Base-by-base conservation (phyloP, 2,797 vertebrate species). In the Melanotaenia boesemani region DNA sequence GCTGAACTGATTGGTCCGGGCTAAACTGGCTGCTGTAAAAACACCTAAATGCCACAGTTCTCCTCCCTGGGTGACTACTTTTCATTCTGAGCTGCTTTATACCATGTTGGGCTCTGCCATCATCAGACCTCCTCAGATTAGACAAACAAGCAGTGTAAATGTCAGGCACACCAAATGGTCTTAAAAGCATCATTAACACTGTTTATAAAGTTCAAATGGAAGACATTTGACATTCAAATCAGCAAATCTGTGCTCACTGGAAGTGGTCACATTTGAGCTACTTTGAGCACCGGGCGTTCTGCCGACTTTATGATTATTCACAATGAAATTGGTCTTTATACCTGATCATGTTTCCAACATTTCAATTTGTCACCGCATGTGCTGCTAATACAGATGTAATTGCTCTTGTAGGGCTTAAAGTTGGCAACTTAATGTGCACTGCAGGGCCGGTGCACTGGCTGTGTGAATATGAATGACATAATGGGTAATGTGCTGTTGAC, bases 401-500 rank as follows among this genome's bases (percentile, higher is more conserved):
- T 59, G 58, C 36, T 76, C 30, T 32, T 74, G 79, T 20, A 24
- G 50, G 36, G 64, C 30, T 59, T 54, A 9, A 37, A 18, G 75
- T 57, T 6, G 57, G 34, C 72, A 37, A 32, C 52, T 26, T 59
- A 48, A 50, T 69, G 39, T 65, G 30, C 72, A 16, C 56, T 4
- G 52, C 22, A 10, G 61, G 18, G 61, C 18, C 4, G 2, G 56
- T 57, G 70, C 67, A n/a, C 56, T 2, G 60, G 11, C 71, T 28
- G 71, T 48, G 66, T 46, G 61, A 67, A 46, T 76, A 24, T 83
- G 77, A 89, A 67, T 68, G 87, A 75, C 81, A 80, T 83, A 72
- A 81, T 77, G 71, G 70, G 32, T 84, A 85, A 87, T 80, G 28
- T 26, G 68, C 44, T 60, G 81, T 79, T 79, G 88, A 89, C 88